phyloP scores from a whole-genome alignment of 2,113 vertebrate species.

The Halcyon malimbica region DNA sequence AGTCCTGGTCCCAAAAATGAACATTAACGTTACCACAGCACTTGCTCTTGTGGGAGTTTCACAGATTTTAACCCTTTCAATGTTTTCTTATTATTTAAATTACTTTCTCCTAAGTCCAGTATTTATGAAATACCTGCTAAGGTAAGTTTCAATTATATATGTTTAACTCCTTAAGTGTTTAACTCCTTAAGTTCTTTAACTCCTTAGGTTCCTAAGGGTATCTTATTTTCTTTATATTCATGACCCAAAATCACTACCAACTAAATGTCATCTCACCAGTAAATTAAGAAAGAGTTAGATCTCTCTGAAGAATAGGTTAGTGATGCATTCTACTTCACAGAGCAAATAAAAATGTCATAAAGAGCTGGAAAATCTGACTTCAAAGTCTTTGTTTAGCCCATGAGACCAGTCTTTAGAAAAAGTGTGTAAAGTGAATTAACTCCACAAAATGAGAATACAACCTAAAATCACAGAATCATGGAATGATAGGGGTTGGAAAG shows the following conservation, averaged over 20 bases:
- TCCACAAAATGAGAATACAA: not conserved
- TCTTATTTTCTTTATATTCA: not conserved
- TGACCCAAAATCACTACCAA: not conserved
- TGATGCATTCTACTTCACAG: accelerated
- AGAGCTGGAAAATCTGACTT: not conserved
- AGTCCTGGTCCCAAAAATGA: not conserved
- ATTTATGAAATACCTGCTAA: not conserved
- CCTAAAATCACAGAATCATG: not conserved
- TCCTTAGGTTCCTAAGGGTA: not conserved
- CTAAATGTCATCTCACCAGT: not conserved
- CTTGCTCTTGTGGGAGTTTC: not conserved
- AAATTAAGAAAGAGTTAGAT: not conserved
- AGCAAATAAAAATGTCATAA: not conserved
- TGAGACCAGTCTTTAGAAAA: not conserved
- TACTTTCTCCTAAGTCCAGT: not conserved
- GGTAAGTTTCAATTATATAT: not conserved
- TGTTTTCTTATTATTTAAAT: not conserved
- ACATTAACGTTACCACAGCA: not conserved
- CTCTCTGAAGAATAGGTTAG: not conserved
- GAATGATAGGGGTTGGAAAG: too few species aligned
- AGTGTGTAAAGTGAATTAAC: accelerated
- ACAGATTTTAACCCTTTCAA: not conserved
- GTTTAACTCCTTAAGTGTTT: not conserved
- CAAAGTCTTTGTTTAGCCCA: accelerated
- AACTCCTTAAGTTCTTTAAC: not conserved